Evolutionary conservation across 2,113 vertebrate species (phyloP).

Genomic region (Brachypodius melanocephalos): DNA sequence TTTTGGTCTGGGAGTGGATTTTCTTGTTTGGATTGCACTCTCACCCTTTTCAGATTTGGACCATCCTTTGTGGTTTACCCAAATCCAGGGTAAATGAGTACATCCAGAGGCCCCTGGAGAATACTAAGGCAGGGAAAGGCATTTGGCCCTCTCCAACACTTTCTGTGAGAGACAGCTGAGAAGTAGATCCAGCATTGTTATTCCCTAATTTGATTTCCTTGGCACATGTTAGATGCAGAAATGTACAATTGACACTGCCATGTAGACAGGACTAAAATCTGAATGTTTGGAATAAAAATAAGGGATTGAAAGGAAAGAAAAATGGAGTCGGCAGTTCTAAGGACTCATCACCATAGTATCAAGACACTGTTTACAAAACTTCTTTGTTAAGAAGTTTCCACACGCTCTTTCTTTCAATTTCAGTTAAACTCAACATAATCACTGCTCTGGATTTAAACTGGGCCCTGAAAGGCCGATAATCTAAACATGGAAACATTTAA

Average conservation of each 20-base stretch:
- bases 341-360: conserved; percentile 27
- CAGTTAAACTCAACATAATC: background rate
- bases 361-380: conserved; percentile 45
- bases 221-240: background rate
- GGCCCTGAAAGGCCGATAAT: background rate
- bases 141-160: background rate
- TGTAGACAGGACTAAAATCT: background rate
- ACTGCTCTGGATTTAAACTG: conserved; percentile 11
- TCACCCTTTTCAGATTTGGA: background rate
- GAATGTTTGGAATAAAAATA: conserved; percentile 24
- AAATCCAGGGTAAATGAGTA: background rate
- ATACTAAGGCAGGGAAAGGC: background rate
- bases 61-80: background rate
- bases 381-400: conserved; percentile 19
- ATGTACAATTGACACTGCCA: background rate
- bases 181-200: background rate
- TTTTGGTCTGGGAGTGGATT: background rate
- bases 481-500: conserved; percentile 50
- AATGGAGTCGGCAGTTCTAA: background rate
- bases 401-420: conserved; percentile 25
- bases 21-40: background rate
- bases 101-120: background rate
- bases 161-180: background rate
- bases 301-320: background rate
- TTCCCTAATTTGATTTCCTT: background rate